Evolutionary conservation across 2,888 invertebrate genomes (phyloP), one percentile per base, ranked within the genome.

Genomic region (Malacosoma neustria): DNA sequence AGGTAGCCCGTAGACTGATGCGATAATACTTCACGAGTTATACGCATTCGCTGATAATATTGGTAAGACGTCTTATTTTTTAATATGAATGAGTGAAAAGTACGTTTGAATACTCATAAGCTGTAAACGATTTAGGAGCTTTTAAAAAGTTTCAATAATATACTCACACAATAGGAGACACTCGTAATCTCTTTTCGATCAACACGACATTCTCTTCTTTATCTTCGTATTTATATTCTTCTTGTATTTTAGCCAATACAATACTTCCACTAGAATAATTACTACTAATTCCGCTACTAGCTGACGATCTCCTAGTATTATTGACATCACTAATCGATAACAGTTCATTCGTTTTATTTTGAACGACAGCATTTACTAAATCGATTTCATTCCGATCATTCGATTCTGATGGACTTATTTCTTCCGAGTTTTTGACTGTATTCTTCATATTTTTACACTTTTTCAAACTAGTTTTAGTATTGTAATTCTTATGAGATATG

Each of bases 211-310:
- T 89, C 51, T 93, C 89, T 33, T 92, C 90, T 38, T 85, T 79
- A 59, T 94, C 94, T 14, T 90, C 89, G 57, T 94, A 93, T 35
- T 90, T 91, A 55, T 93, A 94, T 43, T 93, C 90, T 54, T 94
- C 93, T 2, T 91, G 87, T 34, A 93, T 85, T 48, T 84, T 89
- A 0, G 89, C 84, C 37, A 89, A 72, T 32, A 89, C 80, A 3
- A 85, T 79, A 41, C 69, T 74, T 0, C 84, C 79, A 0, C 72
- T 68, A 0, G 79, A 79, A 32, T 67, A 73, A 40, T 68, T 72
- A 38, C 81, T 81, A 42, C 82, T 82, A 1, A 85, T 81, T 31
- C 84, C 84, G 38, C 84, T 84, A 34, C 82, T 84, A 0, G 76
- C 79, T 1, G 84, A 84, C 35, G 84, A 82, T 32, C 84, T 62